These are phyloP conservation scores for Aviceda subcristata DNA, from an alignment of 2,113 vertebrate species.

Conservation along the genomic window DNA sequence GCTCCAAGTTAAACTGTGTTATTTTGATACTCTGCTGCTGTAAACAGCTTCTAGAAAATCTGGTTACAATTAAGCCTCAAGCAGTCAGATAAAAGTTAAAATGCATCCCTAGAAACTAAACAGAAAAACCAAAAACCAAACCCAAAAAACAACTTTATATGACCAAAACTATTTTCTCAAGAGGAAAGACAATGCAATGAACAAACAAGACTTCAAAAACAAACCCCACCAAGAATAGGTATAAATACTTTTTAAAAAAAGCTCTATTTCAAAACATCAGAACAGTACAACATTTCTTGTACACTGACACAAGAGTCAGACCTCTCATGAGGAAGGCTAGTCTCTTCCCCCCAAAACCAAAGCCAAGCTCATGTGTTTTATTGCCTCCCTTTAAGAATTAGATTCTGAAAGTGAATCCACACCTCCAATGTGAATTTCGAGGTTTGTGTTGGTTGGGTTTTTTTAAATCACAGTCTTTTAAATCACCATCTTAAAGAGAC, in stretches of 20 bases:
- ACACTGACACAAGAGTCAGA: rapidly evolving
- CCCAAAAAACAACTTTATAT: not conserved
- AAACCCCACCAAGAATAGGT: not conserved
- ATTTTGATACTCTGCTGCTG: not conserved
- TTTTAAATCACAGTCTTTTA: not conserved
- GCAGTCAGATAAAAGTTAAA: not conserved
- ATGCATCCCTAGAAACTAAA: not conserved
- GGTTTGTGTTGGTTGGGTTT: rapidly evolving
- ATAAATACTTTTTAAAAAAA: not conserved
- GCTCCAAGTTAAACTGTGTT: not conserved
- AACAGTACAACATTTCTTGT: not conserved
- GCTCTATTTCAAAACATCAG: not conserved
- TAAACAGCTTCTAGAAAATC: not conserved
- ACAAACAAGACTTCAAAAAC: not conserved
- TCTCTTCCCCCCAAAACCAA: not conserved
- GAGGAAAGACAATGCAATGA: not conserved
- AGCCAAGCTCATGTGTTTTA: not conserved
- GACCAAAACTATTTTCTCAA: not conserved
- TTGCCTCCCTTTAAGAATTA: not conserved
- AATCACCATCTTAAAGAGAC: not conserved
- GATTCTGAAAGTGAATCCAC: not conserved
- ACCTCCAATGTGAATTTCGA: not conserved
- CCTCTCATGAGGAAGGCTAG: not conserved
- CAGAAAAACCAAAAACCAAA: no score
- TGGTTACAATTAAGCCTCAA: not conserved